These are phyloP conservation scores for Caenorhabditis japonica DNA, from an alignment of 2,888 invertebrate species.

Conservation along the genomic window DNA sequence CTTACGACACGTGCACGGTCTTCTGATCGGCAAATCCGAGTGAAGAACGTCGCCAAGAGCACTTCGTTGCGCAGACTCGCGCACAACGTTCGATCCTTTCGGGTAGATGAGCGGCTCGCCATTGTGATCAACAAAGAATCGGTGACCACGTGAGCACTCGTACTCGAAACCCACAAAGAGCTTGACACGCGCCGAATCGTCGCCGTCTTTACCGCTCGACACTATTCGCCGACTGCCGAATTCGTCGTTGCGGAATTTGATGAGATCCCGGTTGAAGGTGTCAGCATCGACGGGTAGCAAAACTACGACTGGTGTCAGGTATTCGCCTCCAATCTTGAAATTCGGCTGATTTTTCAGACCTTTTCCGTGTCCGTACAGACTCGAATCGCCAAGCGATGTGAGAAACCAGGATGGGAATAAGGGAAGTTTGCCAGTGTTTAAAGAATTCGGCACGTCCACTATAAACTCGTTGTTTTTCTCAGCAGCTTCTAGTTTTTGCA, in stretches of 20 bases:
- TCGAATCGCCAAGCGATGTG: constrained; percentile 89
- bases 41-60: constrained; percentile 80
- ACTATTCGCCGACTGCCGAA: constrained; percentile 12
- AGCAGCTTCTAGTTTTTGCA: constrained; percentile 17
- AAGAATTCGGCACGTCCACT: constrained; percentile 89
- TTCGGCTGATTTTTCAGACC: constrained; percentile 83
- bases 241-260: constrained; percentile 43
- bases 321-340: constrained; percentile 90
- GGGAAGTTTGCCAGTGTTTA: constrained; percentile 85
- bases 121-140: constrained; percentile 84
- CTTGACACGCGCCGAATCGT: constrained; percentile 51
- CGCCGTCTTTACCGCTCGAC: constrained; percentile 12
- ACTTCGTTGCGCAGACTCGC: constrained; percentile 16
- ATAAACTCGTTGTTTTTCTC: constrained; percentile 81
- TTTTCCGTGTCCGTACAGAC: constrained; percentile 83
- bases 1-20: constrained; percentile 86
- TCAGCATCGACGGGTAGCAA: constrained; percentile 40
- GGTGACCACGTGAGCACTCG: constrained; percentile 96
- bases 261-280: constrained; percentile 53
- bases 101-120: constrained; percentile 54
- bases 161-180: constrained; percentile 93
- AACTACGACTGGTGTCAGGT: constrained; percentile 93
- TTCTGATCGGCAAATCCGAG: constrained; percentile 90
- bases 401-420: constrained; percentile 92
- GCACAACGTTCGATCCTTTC: constrained; percentile 20